These are phyloP conservation scores for Noctuana brunneofusca DNA, from an alignment of 2,888 invertebrate species.

Conservation along the genomic window DNA sequence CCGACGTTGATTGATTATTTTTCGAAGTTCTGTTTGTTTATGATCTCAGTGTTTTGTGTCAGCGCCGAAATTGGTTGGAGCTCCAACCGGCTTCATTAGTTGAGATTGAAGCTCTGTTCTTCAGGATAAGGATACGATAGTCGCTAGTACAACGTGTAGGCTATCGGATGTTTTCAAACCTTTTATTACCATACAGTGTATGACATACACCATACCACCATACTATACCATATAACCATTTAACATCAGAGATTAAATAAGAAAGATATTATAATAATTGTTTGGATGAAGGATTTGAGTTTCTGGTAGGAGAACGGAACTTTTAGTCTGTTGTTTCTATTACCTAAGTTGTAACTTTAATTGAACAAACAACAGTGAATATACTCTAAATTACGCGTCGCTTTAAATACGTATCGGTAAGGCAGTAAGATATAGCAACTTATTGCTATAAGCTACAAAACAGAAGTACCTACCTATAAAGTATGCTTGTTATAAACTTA, in stretches of 20 bases:
- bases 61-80: slow-evolving; percentile 26
- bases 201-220: no score
- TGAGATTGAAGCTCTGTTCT: slow-evolving; percentile 11
- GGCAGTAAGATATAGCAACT: background rate
- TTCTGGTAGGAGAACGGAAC: no score
- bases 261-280: no score
- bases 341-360: no score
- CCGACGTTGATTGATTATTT: slow-evolving; percentile 66
- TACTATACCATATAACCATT: no score
- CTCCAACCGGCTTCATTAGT: slow-evolving; percentile 10
- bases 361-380: no score
- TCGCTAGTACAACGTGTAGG: background rate
- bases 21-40: slow-evolving; percentile 42
- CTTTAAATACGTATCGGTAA: background rate
- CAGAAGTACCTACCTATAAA: background rate
- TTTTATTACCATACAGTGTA: background rate
- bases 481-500: slow-evolving; percentile 22
- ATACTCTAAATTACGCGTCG: no score
- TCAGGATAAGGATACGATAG: background rate
- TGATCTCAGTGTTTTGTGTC: slow-evolving; percentile 30
- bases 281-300: no score
- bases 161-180: background rate
- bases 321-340: no score
- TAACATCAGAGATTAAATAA: no score
- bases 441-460: background rate